Conservation (phyloP, 1,140 invertebrate species). For the Bombus turneri region DNA sequence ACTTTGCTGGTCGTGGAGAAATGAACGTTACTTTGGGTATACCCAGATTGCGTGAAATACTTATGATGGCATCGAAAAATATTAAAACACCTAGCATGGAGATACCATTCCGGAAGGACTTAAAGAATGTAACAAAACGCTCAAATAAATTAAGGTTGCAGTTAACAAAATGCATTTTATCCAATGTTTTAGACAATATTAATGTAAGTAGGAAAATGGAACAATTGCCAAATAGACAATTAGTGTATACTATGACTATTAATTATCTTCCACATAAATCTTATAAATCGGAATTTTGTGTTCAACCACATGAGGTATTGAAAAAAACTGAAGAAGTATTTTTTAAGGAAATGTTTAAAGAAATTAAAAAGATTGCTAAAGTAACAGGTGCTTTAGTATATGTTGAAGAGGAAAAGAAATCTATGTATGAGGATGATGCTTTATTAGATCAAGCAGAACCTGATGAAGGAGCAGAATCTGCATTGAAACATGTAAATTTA, state of each 20-base stretch:
- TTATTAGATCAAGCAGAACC: constrained; percentile 75
- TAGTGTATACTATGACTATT: constrained; percentile 86
- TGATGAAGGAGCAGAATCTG: constrained; percentile 65
- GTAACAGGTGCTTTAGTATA: constrained; percentile 74
- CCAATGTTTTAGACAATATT: constrained; percentile 90
- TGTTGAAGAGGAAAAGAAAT: constrained; percentile 77
- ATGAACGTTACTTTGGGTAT: constrained; percentile 99
- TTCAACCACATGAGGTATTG: constrained; percentile 88
- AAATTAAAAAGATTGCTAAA: constrained; percentile 83
- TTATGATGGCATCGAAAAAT: constrained; percentile 96
- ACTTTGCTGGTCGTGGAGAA: constrained; percentile 99
- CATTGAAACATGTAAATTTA: constrained; percentile 56
- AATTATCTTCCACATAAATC: constrained; percentile 88
- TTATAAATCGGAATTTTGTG: constrained; percentile 88
- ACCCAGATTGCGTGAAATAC: constrained; percentile 96
- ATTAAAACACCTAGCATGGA: constrained; percentile 99
- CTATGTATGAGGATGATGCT: constrained; percentile 78
- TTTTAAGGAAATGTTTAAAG: constrained; percentile 85
- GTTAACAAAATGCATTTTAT: constrained; percentile 89
- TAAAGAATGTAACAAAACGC: constrained; percentile 84
- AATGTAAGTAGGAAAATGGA: constrained; percentile 86
- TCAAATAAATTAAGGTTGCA: constrained; percentile 87
- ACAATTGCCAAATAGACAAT: constrained; percentile 81
- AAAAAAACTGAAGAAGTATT: constrained; percentile 87
- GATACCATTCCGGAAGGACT: constrained; percentile 88